Evolutionary conservation across 2,888 invertebrate genomes (phyloP), one percentile per base, ranked within the genome.

Genomic region (Ypsolopha scabrella): DNA sequence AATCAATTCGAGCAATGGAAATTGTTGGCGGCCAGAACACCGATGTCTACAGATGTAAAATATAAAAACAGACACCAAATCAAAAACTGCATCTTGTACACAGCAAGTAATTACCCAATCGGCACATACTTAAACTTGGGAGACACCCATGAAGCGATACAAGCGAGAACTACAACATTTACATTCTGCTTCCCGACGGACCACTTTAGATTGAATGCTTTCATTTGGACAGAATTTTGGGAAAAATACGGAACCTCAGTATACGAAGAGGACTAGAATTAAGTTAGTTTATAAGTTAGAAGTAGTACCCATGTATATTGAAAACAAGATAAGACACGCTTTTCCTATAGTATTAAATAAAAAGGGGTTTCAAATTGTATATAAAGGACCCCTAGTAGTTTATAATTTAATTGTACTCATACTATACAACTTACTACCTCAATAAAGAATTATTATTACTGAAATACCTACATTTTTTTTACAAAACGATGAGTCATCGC

Each of bases 1-100:
- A 57, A 57, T 35, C 54, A 56, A 35, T 56, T 56, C 33, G 57
- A 57, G 46, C 55, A 55, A 33, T 57, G 56, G 53, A 57, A 55
- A 47, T 45, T 53, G 35, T 41, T 56, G 38, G 55, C 56, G 6
- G 51, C 51, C 4, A 52, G 55, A 34, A 33, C 13, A 9, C 50
- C 52, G 11, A 56, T 56, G 52, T 33, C 24, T 2, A 57, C 55
- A 2, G 57, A 57, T 13, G 53, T 57, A 4, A 57, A 57, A 48
- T 53, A 55, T 24, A 55, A 55, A 43, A 51, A 55, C 1, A 41
- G 47, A 8, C 48, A 45, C 24, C 36, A 44, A 11, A 43, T 57
- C 0, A 41, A 49, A 6, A 41, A 57, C 13, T 55, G 53, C 38
- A 43, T 52, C n/a, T 11, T 55, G 13, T 53, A 53, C 41, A 57